Evolutionary conservation across 1,140 invertebrate genomes (phyloP).

Genomic region (Drosophila pandora): DNA sequence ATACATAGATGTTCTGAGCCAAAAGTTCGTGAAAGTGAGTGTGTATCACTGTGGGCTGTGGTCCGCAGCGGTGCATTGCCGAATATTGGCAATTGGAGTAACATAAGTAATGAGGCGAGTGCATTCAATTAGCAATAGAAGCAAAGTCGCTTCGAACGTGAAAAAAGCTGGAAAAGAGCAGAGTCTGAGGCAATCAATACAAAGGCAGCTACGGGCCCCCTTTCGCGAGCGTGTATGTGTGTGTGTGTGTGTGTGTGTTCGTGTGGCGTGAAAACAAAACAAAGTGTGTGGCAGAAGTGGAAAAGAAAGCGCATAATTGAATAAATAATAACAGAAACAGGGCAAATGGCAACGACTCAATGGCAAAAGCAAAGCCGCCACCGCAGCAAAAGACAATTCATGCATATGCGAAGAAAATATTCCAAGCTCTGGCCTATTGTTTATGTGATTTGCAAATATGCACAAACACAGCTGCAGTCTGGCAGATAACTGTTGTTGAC

Average conservation of each 20-base stretch:
- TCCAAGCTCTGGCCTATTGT: constrained; percentile 50
- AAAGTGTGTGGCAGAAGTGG: constrained; percentile 54
- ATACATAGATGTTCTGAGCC: neutral
- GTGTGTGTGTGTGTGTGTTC: constrained; percentile 33
- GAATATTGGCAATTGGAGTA: constrained; percentile 41
- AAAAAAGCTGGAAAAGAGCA: constrained; percentile 24
- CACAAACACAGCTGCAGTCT: constrained; percentile 19
- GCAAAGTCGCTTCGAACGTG: constrained; percentile 23
- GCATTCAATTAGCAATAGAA: constrained; percentile 44
- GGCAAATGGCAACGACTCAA: constrained; percentile 62
- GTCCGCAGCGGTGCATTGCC: constrained; percentile 2
- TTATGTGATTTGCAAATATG: constrained; percentile 71
- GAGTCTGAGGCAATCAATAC: constrained; percentile 72
- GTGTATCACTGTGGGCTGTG: constrained; percentile 30
- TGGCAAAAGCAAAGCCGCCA: constrained; percentile 63
- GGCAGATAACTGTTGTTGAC: constrained; percentile 64
- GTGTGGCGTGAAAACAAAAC: constrained; percentile 71
- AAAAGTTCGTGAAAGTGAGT: constrained; percentile 5
- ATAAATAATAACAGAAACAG: constrained; percentile 78
- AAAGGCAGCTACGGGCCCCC: constrained; percentile 50
- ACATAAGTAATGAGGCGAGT: constrained; percentile 43
- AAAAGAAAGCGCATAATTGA: constrained; percentile 81
- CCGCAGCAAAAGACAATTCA: constrained; percentile 44
- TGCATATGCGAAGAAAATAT: constrained; percentile 61
- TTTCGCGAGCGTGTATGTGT: constrained; percentile 20